Percentiles rank a stretch among this genome's conserved stretches.
Conservation (phyloP, 2,888 invertebrate species). For the Thysanoteuthis rhombus region DNA sequence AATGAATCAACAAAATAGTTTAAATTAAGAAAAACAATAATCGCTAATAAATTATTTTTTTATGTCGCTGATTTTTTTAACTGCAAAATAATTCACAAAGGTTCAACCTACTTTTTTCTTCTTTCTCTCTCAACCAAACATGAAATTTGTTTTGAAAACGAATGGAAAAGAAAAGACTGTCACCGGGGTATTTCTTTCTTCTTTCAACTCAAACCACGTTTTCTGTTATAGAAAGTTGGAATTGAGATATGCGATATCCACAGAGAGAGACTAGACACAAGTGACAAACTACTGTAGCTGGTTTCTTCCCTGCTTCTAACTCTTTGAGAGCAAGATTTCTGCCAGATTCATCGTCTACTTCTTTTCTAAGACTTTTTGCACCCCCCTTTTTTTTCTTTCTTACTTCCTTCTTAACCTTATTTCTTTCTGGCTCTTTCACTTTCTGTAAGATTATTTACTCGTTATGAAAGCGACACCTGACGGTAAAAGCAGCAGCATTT, state of each 20-base stretch:
- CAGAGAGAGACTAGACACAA: neutral
- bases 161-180: neutral
- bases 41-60: too few relatives aligned
- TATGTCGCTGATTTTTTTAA: neutral
- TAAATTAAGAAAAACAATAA: too few relatives aligned
- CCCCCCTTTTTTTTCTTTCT: neutral
- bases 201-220: neutral
- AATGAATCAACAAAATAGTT: neutral
- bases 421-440: neutral
- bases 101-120: neutral
- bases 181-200: neutral
- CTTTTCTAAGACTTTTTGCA: neutral
- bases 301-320: neutral
- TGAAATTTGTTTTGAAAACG: too few relatives aligned
- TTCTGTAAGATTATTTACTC: neutral
- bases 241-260: neutral
- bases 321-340: neutral
- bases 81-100: neutral
- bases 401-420: neutral
- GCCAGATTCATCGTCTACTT: neutral
- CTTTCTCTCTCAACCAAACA: neutral
- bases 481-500: neutral
- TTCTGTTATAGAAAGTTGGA: neutral
- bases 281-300: neutral
- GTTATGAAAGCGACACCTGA: neutral